Conservation (phyloP, 1,140 invertebrate genomes). For the Anoplophora glabripennis region DNA sequence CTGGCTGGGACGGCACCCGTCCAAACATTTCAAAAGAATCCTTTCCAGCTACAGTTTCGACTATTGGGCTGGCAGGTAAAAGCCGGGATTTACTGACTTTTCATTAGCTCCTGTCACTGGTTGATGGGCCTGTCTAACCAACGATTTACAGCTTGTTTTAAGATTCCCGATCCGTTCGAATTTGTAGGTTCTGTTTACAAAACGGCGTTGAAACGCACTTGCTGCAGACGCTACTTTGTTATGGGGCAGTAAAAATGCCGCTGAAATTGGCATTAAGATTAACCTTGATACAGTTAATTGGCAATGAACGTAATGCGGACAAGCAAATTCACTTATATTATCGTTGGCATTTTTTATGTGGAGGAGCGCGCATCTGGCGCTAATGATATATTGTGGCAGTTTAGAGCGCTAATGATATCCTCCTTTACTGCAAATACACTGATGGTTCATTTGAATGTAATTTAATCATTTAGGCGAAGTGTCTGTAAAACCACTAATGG, state of each 20-base stretch:
- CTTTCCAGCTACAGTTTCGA: slow-evolving; percentile 20
- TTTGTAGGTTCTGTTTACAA: too few species aligned
- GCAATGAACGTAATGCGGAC: too few species aligned
- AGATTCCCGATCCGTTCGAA: neutral
- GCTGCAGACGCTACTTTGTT: too few species aligned
- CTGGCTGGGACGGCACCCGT: slow-evolving; percentile 17
- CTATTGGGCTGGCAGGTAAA: slow-evolving; percentile 9
- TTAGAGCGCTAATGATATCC: slow-evolving; percentile 15
- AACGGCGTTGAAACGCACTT: too few species aligned
- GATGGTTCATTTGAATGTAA: slow-evolving; percentile 20
- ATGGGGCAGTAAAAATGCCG: too few species aligned
- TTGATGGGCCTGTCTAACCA: slow-evolving; percentile 4
- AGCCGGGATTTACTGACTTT: slow-evolving; percentile 25
- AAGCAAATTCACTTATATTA: too few species aligned
- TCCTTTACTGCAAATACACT: slow-evolving; percentile 19
- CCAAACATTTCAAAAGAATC: slow-evolving; percentile 20
- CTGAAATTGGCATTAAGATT: too few species aligned
- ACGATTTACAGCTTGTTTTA: slow-evolving; percentile 9
- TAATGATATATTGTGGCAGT: too few species aligned
- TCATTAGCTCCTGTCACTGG: slow-evolving; percentile 22
- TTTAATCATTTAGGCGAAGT: slow-evolving; percentile 16
- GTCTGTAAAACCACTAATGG: slow-evolving; percentile 20
- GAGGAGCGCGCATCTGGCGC: too few species aligned
- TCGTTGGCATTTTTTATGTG: too few species aligned
- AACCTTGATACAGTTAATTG: too few species aligned